Evolutionary conservation across 2,888 invertebrate genomes (phyloP).

Genomic region (Drosophila mimetica): DNA sequence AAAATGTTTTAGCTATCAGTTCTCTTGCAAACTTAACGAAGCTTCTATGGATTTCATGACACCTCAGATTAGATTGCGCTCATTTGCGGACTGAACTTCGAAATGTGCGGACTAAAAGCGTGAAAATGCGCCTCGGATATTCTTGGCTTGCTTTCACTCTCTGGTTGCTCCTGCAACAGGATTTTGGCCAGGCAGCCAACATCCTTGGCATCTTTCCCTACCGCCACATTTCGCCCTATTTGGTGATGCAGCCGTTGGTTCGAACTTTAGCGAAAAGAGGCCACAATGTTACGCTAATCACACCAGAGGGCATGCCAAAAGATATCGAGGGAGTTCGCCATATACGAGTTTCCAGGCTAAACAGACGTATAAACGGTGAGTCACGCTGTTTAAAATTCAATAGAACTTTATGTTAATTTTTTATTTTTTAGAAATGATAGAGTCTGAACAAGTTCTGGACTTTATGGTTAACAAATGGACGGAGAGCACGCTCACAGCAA

Average conservation of each 20-base stretch:
- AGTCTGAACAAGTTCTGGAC: constrained; percentile 12
- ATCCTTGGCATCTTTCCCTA: constrained; percentile 50
- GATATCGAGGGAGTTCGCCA: constrained; percentile 31
- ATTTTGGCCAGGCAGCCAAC: neutral
- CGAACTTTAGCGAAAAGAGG: constrained; percentile 8
- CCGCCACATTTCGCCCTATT: constrained; percentile 53
- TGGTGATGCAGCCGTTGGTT: constrained; percentile 48
- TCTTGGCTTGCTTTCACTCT: neutral
- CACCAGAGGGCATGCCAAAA: neutral
- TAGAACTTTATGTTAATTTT: neutral
- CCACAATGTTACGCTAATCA: constrained; percentile 39
- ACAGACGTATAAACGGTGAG: constrained; percentile 12
- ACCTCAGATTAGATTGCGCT: constrained; percentile 17
- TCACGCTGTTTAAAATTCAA: too few species aligned
- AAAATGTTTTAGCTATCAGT: too few species aligned
- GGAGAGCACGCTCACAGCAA: neutral
- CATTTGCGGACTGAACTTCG: constrained; percentile 1
- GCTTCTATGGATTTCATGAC: too few species aligned
- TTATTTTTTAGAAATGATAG: constrained; percentile 9
- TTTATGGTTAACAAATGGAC: constrained; percentile 28
- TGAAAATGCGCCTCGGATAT: constrained; percentile 10
- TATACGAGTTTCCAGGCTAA: constrained; percentile 15
- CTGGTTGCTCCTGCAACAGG: neutral
- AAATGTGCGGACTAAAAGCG: constrained; percentile 14
- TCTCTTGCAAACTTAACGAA: too few species aligned